phyloP scores from a whole-genome alignment of 2,888 invertebrate genomes.

The Campoplex capitator region DNA sequence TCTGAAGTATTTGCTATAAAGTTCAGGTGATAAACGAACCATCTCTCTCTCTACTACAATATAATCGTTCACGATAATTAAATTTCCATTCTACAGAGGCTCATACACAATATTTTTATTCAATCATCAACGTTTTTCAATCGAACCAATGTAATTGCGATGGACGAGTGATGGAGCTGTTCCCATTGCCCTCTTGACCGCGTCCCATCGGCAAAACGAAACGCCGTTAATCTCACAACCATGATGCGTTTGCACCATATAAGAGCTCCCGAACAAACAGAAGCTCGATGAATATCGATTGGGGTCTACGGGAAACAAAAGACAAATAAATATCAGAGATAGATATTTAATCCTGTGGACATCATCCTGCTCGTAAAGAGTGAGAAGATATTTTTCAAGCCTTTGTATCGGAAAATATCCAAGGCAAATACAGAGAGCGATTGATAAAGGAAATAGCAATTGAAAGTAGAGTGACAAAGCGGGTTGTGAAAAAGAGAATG shows the following conservation, averaged over 20 bases:
- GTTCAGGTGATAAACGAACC: background rate
- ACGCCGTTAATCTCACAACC: slow-evolving; percentile 35
- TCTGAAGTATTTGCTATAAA: background rate
- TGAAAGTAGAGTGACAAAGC: background rate
- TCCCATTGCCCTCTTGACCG: slow-evolving; percentile 6
- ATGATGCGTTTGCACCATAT: slow-evolving; percentile 1
- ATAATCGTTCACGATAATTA: background rate
- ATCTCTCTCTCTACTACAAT: background rate
- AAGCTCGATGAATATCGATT: slow-evolving; percentile 40
- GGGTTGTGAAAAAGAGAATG: background rate
- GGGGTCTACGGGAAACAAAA: slow-evolving; percentile 9
- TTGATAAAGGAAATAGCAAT: background rate
- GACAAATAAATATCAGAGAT: slow-evolving; percentile 28
- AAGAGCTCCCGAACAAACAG: slow-evolving; percentile 25
- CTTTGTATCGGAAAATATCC: slow-evolving; percentile 45
- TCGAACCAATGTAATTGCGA: slow-evolving; percentile 13
- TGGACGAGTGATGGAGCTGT: background rate
- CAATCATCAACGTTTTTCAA: slow-evolving; percentile 1
- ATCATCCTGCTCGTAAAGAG: slow-evolving; percentile 26
- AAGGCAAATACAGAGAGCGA: slow-evolving; percentile 30
- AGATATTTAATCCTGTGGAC: background rate
- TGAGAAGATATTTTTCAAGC: slow-evolving; percentile 39
- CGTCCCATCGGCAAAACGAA: background rate
- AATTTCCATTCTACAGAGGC: background rate
- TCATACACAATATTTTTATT: background rate